Conservation (phyloP, 2,113 vertebrate species). For the Protomyctophum bolini region DNA sequence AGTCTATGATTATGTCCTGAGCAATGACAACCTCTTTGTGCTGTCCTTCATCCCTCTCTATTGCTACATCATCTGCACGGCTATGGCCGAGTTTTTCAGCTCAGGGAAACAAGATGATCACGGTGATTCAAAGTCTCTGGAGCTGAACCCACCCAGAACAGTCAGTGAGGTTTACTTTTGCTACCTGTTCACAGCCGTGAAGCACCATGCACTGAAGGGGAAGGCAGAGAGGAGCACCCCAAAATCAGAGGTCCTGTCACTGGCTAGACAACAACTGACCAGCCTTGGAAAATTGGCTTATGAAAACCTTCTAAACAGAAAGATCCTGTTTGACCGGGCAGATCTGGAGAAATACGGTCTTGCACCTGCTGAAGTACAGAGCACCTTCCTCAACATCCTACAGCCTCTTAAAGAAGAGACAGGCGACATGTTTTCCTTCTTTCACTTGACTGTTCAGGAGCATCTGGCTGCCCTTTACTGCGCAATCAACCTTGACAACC, state of each 20-base stretch:
- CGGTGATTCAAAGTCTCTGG: constrained; percentile 34
- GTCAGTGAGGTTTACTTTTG: constrained; percentile 75
- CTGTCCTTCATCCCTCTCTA: constrained; percentile 78
- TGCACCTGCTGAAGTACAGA: constrained; percentile 51
- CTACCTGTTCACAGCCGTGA: constrained; percentile 69
- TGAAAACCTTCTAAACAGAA: constrained; percentile 62
- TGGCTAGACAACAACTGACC: constrained; percentile 54
- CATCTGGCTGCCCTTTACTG: constrained; percentile 72
- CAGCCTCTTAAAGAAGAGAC: constrained; percentile 58
- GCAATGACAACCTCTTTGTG: constrained; percentile 66
- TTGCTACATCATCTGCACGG: constrained; percentile 75
- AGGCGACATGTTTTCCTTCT: constrained; percentile 72
- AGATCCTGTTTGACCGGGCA: constrained; percentile 59
- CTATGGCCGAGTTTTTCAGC: constrained; percentile 68
- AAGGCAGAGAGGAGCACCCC: constrained; percentile 41
- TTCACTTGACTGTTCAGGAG: constrained; percentile 75
- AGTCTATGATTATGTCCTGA: constrained; percentile 64
- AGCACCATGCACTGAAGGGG: constrained; percentile 53
- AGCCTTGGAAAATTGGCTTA: constrained; percentile 71
- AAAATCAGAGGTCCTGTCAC: constrained; percentile 48
- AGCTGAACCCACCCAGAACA: constrained; percentile 65
- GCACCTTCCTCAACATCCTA: constrained; percentile 70
- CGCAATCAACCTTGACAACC: constrained; percentile 38
- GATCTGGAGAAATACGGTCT: constrained; percentile 62
- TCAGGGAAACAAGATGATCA: constrained; percentile 18